Percentiles rank a stretch among this genome's conserved stretches.
phyloP scores from a whole-genome alignment of 2,797 vertebrate species.

The Sitta carolinensis region DNA sequence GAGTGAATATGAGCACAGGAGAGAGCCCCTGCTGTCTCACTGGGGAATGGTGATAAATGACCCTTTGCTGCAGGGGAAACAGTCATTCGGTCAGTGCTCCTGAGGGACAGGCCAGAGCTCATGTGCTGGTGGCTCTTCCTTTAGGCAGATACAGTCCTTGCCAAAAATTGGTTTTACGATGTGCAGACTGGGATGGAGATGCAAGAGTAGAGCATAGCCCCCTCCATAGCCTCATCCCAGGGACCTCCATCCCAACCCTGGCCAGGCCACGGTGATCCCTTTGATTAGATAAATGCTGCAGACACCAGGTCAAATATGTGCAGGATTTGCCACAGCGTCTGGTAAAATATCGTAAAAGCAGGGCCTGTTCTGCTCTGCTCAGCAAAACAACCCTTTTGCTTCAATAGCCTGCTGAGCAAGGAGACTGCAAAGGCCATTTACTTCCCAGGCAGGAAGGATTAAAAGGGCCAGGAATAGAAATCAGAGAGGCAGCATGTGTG shows the following conservation, averaged over 20 bases:
- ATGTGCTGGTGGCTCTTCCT: neutral
- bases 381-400: constrained; percentile 63
- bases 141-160: neutral
- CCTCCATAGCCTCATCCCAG: neutral
- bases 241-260: neutral
- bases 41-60: neutral
- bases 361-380: constrained; percentile 29
- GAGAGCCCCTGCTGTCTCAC: neutral
- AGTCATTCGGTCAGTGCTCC: neutral
- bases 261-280: constrained; percentile 36
- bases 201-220: neutral
- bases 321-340: constrained; percentile 66
- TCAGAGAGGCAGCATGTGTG: neutral
- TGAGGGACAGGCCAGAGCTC: neutral
- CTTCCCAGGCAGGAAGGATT: constrained; percentile 38
- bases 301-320: constrained; percentile 73
- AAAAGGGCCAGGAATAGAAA: constrained; percentile 48
- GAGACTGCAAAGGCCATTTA: constrained; percentile 28
- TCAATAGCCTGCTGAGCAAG: constrained; percentile 53
- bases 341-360: constrained; percentile 68
- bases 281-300: constrained; percentile 75
- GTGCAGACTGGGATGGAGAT: neutral
- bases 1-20: neutral
- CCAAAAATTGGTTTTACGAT: neutral
- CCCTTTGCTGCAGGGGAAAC: neutral